Conservation (phyloP, 2,797 vertebrate genomes). For the Channallabes apus region DNA sequence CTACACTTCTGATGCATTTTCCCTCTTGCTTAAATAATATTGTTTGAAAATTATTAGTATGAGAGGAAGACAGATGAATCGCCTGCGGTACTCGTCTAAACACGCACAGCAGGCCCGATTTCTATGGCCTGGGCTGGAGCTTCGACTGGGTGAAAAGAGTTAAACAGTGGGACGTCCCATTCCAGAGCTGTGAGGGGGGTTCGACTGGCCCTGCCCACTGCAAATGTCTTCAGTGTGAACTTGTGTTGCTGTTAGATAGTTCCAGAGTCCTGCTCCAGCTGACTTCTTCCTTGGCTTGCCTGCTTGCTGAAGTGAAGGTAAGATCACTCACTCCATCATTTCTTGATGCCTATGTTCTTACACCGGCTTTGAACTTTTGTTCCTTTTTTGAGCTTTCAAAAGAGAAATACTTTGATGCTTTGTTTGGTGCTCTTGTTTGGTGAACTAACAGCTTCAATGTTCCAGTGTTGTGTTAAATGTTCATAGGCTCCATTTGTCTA, state of each 20-base stretch:
- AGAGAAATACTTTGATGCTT: background rate
- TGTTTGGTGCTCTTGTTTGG: background rate
- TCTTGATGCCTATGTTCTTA: background rate
- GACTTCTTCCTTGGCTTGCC: slow-evolving; percentile 73
- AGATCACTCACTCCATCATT: slow-evolving; percentile 54
- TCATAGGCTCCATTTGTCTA: background rate
- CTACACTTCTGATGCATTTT: background rate
- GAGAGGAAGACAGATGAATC: background rate
- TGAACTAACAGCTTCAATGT: background rate
- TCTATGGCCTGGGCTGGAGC: background rate
- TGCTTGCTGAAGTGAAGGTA: slow-evolving; percentile 80
- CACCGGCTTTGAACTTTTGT: background rate
- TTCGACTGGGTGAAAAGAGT: slow-evolving; percentile 59
- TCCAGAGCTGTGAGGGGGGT: slow-evolving; percentile 44
- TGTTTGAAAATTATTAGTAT: background rate
- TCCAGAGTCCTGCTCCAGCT: slow-evolving; percentile 71
- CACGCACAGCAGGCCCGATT: background rate
- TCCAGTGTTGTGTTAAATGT: slow-evolving; percentile 4
- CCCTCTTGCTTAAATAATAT: background rate
- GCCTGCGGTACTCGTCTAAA: background rate
- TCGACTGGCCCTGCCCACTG: slow-evolving; percentile 70
- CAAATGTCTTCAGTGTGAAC: slow-evolving; percentile 71
- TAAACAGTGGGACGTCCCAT: slow-evolving; percentile 69
- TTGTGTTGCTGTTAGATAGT: slow-evolving; percentile 79
- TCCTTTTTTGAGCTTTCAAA: background rate